Evolutionary conservation across 2,888 invertebrate genomes (phyloP), one percentile per base, ranked within the genome.

Genomic region (Calameuta pallipes): DNA sequence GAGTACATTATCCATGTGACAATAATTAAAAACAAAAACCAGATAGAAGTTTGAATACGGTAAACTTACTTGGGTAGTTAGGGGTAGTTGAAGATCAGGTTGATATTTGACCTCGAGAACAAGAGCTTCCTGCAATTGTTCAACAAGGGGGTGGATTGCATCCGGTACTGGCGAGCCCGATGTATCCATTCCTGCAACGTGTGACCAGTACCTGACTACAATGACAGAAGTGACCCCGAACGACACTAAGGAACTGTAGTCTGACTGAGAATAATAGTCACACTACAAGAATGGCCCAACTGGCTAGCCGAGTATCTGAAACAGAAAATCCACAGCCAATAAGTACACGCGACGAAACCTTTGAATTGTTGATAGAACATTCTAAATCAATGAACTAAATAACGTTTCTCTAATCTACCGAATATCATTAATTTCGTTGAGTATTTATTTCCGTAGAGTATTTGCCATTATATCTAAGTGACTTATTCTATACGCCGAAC

Each of bases 81-180:
- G 92, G 77, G 95, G 95, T 91, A 96, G 92, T 87, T 94, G 93
- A 86, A 96, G 92, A 81, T 93, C 92, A 70, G 96, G 95, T 91
- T 95, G 95, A 91, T 94, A 95, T 93, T 96, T 96, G 83, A 93
- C 92, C 91, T 96, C 95, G 83, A 95, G 91, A 78, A 93, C 93
- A 88, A 96, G 93, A 87, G 94, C 94, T 93, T 96, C 95, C 90
- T 94, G 94, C 83, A 96, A 93, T 85, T 91, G 89, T 82, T 90
- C 87, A 68, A 91, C 85, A 77, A 90, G 85, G 75, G 90, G 89
- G 87, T 88, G 89, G 89, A 91, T 87, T 86, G 91, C 91, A 91
- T 91, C 91, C 90, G 91, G 91, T 88, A 90, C 90, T 88, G 91
- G 90, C 89, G 85, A 91, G 91, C 90, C 91, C 82, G 90, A 89